These are phyloP conservation scores for Perizoma affinitatum DNA, from an alignment of 2,888 invertebrate genomes.

Conservation along the genomic window DNA sequence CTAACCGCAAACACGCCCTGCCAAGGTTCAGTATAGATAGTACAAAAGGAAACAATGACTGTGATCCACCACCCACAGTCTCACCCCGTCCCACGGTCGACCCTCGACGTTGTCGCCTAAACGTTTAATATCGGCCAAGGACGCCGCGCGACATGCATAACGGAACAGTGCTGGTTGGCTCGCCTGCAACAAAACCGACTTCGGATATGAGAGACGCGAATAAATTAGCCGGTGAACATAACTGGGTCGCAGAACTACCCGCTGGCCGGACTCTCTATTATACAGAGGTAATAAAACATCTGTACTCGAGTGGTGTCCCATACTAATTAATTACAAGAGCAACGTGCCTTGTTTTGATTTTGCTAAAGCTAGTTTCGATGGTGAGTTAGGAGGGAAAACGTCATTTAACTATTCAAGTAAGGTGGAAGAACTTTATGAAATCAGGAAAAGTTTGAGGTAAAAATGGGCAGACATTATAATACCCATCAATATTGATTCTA, in stretches of 20 bases:
- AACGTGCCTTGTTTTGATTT: neutral
- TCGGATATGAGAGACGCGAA: conserved; percentile 48
- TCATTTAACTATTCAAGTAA: neutral
- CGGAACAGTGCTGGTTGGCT: conserved; percentile 41
- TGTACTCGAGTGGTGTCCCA: no score
- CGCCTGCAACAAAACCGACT: conserved; percentile 46
- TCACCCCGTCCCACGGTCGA: conserved; percentile 47
- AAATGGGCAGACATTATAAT: no score
- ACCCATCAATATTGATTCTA: no score
- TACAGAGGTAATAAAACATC: conserved; percentile 21
- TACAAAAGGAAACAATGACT: conserved; percentile 66
- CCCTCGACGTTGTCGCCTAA: conserved; percentile 57
- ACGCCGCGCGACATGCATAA: conserved; percentile 54
- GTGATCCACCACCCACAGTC: conserved; percentile 52
- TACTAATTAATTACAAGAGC: conserved; percentile 3
- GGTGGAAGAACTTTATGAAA: neutral
- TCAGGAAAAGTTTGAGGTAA: no score
- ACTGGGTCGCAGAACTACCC: conserved; percentile 47
- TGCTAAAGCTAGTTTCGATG: neutral
- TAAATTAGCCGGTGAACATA: conserved; percentile 48
- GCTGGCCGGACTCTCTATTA: conserved; percentile 26
- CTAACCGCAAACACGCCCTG: conserved; percentile 47
- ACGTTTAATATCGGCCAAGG: conserved; percentile 78
- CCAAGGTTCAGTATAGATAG: conserved; percentile 49
- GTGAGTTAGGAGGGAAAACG: neutral